Conservation (phyloP, 2,888 invertebrate genomes). For the Cryptus viduatorius region DNA sequence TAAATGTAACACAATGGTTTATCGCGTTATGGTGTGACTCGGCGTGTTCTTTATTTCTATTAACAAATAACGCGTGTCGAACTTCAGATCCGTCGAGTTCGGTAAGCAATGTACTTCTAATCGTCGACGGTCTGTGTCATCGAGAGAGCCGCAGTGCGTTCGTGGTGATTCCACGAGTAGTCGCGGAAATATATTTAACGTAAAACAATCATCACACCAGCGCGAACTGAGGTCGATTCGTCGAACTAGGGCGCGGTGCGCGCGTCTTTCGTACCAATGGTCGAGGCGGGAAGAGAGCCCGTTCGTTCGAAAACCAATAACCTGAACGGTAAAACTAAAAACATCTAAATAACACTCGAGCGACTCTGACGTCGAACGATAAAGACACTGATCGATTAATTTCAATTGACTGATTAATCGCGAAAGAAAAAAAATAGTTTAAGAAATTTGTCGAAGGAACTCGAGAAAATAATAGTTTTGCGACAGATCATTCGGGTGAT, state of each 20-base stretch:
- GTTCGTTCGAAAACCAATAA: conserved; percentile 27
- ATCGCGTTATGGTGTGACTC: neutral
- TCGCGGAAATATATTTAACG: neutral
- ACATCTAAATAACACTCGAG: neutral
- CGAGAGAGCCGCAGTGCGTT: conserved; percentile 38
- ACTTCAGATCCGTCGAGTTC: conserved; percentile 48
- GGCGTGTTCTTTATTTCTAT: neutral
- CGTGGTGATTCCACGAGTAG: neutral
- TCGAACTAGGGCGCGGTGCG: conserved; percentile 70
- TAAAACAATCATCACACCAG: conserved; percentile 63
- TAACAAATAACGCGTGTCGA: conserved; percentile 9
- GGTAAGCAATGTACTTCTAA: conserved; percentile 58
- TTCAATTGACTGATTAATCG: neutral
- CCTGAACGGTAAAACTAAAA: neutral
- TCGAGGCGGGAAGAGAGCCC: conserved; percentile 14
- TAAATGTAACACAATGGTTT: neutral
- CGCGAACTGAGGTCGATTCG: conserved; percentile 72
- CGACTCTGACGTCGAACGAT: neutral
- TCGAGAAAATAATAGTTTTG: neutral
- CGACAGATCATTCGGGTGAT: neutral
- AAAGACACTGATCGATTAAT: neutral
- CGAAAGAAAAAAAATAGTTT: neutral
- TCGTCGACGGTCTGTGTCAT: conserved; percentile 45
- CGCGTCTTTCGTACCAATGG: conserved; percentile 29
- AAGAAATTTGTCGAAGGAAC: neutral